phyloP scores from a whole-genome alignment of 1,140 invertebrate species.

The Drosophila ironensis region DNA sequence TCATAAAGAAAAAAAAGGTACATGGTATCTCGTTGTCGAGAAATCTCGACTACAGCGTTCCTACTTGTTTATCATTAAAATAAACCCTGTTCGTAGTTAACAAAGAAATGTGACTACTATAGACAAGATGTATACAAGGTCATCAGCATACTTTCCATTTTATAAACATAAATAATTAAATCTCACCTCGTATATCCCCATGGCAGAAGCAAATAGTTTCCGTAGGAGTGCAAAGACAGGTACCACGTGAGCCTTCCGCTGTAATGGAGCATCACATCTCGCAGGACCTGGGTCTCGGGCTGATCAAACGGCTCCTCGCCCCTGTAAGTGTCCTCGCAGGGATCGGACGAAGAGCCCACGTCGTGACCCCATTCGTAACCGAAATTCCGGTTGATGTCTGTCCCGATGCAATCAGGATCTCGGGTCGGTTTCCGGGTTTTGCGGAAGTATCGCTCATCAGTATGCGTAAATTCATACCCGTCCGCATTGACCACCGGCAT shows the following conservation, averaged over 20 bases:
- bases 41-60: too few species aligned
- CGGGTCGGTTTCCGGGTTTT: slow-evolving; percentile 80
- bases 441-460: slow-evolving; percentile 83
- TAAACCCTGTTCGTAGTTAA: too few species aligned
- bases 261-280: slow-evolving; percentile 82
- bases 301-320: slow-evolving; percentile 88
- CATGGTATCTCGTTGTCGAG: too few species aligned
- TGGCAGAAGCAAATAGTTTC: slow-evolving; percentile 87
- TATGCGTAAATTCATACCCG: slow-evolving; percentile 77
- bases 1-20: too few species aligned
- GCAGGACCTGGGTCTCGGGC: slow-evolving; percentile 84
- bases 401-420: slow-evolving; percentile 79
- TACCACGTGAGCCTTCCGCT: slow-evolving; percentile 85
- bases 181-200: slow-evolving; percentile 86
- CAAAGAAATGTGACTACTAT: too few species aligned
- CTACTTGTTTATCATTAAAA: too few species aligned
- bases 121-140: too few species aligned
- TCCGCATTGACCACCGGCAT: slow-evolving; percentile 84
- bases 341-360: slow-evolving; percentile 85
- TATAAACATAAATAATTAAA: too few species aligned
- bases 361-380: slow-evolving; percentile 85
- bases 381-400: slow-evolving; percentile 87
- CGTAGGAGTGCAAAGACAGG: slow-evolving; percentile 87
- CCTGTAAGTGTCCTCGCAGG: slow-evolving; percentile 86
- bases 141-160: too few species aligned